Evolutionary conservation across 2,113 vertebrate genomes (phyloP).

Genomic region (Mixornis gularis): DNA sequence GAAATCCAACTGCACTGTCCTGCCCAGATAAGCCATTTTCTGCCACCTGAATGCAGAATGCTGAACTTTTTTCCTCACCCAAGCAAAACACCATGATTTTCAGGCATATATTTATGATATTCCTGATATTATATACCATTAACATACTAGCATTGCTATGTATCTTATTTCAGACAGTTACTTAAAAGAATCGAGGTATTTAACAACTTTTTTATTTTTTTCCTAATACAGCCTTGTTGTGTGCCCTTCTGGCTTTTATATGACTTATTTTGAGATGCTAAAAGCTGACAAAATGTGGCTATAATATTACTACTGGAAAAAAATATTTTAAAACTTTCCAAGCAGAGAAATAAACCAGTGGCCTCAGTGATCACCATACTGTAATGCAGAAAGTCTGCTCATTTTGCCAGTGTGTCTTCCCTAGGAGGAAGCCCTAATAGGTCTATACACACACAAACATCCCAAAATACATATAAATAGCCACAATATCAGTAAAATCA

Average conservation of each 20-base stretch:
- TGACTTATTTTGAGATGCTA: neutral
- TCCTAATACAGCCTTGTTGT: neutral
- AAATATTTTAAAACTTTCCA: neutral
- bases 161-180: neutral
- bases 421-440: neutral
- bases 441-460: fast-evolving
- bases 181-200: neutral
- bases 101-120: neutral
- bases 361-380: neutral
- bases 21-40: constrained; percentile 3
- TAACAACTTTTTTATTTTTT: no score
- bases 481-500: neutral
- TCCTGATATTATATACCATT: neutral
- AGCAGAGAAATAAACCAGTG: neutral
- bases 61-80: neutral
- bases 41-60: neutral
- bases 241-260: neutral
- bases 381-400: neutral
- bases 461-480: neutral
- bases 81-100: neutral
- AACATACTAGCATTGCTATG: no score
- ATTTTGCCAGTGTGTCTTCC: neutral
- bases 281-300: neutral
- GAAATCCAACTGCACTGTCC: neutral
- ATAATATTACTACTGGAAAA: neutral